These are phyloP conservation scores for Pterobdella sp. DNA, from an alignment of 2,888 invertebrate species.

Conservation along the genomic window DNA sequence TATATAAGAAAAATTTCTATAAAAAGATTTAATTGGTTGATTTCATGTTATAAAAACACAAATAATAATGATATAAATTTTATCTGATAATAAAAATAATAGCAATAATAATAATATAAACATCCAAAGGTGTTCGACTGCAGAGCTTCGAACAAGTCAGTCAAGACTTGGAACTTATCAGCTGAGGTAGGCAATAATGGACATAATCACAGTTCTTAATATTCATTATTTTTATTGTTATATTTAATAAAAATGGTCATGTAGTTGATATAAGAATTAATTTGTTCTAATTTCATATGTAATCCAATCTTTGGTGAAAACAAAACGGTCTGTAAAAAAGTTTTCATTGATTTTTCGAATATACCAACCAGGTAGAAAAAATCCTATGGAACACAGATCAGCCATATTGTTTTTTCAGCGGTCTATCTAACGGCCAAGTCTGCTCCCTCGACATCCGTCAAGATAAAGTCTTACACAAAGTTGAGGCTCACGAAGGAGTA, in stretches of 20 bases:
- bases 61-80: no score
- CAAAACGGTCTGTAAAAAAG: not conserved
- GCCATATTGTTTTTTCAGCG: slow-evolving; percentile 67
- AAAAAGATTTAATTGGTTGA: no score
- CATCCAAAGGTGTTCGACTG: slow-evolving; percentile 68
- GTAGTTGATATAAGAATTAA: not conserved
- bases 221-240: slow-evolving; percentile 12
- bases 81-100: not conserved
- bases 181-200: slow-evolving; percentile 57
- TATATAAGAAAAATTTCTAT: no score
- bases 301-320: not conserved
- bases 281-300: not conserved
- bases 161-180: slow-evolving; percentile 49
- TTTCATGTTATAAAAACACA: no score
- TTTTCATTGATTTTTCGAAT: slow-evolving; percentile 33
- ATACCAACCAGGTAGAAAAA: slow-evolving; percentile 75
- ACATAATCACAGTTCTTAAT: not conserved
- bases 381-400: slow-evolving; percentile 74
- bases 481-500: slow-evolving; percentile 69
- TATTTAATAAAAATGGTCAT: not conserved
- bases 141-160: slow-evolving; percentile 56
- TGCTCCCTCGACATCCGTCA: slow-evolving; percentile 65
- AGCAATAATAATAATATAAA: not conserved
- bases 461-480: slow-evolving; percentile 61
- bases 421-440: slow-evolving; percentile 59